Evolutionary conservation across 2,888 invertebrate genomes (phyloP).

Genomic region (Volucella zonaria): DNA sequence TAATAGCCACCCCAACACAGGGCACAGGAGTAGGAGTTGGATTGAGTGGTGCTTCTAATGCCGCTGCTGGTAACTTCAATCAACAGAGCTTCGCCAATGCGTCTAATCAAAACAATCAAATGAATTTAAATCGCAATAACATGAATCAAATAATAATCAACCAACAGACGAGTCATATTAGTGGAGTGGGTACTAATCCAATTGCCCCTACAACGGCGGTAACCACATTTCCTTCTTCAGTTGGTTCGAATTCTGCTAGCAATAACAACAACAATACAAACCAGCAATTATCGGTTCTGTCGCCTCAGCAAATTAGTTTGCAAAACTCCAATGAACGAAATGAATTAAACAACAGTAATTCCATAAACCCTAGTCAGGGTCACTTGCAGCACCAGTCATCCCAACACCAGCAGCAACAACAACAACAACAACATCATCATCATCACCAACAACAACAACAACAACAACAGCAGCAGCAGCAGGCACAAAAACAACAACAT

Average conservation of each 20-base stretch:
- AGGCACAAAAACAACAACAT: constrained; percentile 65
- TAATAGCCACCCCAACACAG: constrained; percentile 66
- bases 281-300: constrained; percentile 68
- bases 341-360: constrained; percentile 76
- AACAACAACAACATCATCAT: constrained; percentile 76
- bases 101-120: constrained; percentile 78
- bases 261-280: constrained; percentile 50
- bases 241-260: constrained; percentile 53
- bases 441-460: constrained; percentile 75
- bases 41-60: constrained; percentile 40
- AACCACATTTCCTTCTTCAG: constrained; percentile 75
- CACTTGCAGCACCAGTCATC: constrained; percentile 70
- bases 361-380: constrained; percentile 71
- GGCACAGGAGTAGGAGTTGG: constrained; percentile 26
- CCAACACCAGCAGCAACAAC: constrained; percentile 71
- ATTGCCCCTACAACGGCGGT: constrained; percentile 78
- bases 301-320: constrained; percentile 76
- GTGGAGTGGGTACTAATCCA: constrained; percentile 76
- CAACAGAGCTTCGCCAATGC: constrained; percentile 75
- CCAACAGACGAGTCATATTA: constrained; percentile 76
- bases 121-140: constrained; percentile 81
- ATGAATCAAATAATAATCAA: constrained; percentile 77
- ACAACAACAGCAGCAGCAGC: constrained; percentile 73
- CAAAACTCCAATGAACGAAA: constrained; percentile 76
- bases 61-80: constrained; percentile 70